phyloP scores from a whole-genome alignment of 2,797 vertebrate genomes.

The Myoxocephalus aenaeus region DNA sequence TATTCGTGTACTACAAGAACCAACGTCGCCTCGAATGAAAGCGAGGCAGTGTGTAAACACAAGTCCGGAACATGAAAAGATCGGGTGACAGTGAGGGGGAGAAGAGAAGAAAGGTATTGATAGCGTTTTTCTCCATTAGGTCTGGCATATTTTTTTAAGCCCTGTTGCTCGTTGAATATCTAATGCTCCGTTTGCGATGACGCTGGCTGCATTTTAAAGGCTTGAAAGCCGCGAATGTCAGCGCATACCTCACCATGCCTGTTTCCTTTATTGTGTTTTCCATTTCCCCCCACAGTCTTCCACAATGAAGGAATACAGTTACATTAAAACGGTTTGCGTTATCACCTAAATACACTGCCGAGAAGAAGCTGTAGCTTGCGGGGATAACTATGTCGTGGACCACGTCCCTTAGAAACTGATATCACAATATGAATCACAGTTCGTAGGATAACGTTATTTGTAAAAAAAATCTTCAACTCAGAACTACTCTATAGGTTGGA shows the following conservation, averaged over 20 bases:
- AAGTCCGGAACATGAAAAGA: constrained; percentile 89
- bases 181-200: constrained; percentile 71
- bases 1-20: constrained; percentile 78
- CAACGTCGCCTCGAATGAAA: constrained; percentile 63
- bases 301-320: constrained; percentile 63
- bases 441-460: not conserved
- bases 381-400: constrained; percentile 6
- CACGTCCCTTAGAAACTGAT: constrained; percentile 17
- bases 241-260: constrained; percentile 79
- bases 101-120: constrained; percentile 89
- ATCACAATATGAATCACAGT: constrained; percentile 23
- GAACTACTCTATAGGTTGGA: not conserved
- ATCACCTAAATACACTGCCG: constrained; percentile 35
- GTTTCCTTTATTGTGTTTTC: constrained; percentile 79
- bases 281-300: constrained; percentile 56
- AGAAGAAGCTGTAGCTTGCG: constrained; percentile 28
- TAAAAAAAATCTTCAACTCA: not conserved
- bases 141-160: constrained; percentile 74
- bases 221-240: constrained; percentile 67
- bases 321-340: constrained; percentile 47
- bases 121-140: constrained; percentile 84
- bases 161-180: constrained; percentile 75
- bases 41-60: constrained; percentile 84
- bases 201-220: constrained; percentile 72
- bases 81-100: constrained; percentile 89